Conservation (phyloP, 2,888 invertebrate genomes). For the Cerceris ruficornis region DNA sequence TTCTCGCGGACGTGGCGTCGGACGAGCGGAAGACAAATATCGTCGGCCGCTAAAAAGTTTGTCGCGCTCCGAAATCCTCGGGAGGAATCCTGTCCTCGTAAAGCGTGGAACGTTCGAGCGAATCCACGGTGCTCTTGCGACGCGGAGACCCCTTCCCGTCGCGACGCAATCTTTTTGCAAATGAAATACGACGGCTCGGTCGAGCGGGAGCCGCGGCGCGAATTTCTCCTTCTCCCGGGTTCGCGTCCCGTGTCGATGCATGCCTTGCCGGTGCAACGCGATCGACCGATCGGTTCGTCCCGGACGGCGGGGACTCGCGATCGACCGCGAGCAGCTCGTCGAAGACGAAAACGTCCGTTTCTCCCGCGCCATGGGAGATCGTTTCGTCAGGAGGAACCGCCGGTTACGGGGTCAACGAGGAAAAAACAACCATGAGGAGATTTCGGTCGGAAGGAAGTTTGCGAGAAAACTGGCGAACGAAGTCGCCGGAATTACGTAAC, state of each 20-base stretch:
- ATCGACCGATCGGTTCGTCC: too few relatives aligned
- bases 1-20: too few relatives aligned
- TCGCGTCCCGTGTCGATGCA: constrained; percentile 60
- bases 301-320: too few relatives aligned
- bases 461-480: constrained; percentile 38
- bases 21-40: too few relatives aligned
- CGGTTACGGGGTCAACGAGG: not conserved
- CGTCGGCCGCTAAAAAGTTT: too few relatives aligned
- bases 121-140: not conserved
- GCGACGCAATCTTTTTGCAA: constrained; percentile 40
- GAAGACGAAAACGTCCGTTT: not conserved
- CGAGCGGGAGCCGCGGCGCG: constrained; percentile 67
- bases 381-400: too few relatives aligned
- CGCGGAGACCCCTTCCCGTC: constrained; percentile 39
- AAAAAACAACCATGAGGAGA: not conserved
- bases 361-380: too few relatives aligned
- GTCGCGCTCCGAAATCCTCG: too few relatives aligned
- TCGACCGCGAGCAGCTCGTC: not conserved
- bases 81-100: too few relatives aligned
- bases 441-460: not conserved
- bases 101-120: too few relatives aligned
- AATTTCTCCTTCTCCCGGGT: constrained; percentile 66
- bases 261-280: constrained; percentile 58
- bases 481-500: constrained; percentile 56
- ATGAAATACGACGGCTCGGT: constrained; percentile 52